These are phyloP conservation scores for Eciton burchellii DNA, from an alignment of 1,140 invertebrate genomes.

Conservation along the genomic window DNA sequence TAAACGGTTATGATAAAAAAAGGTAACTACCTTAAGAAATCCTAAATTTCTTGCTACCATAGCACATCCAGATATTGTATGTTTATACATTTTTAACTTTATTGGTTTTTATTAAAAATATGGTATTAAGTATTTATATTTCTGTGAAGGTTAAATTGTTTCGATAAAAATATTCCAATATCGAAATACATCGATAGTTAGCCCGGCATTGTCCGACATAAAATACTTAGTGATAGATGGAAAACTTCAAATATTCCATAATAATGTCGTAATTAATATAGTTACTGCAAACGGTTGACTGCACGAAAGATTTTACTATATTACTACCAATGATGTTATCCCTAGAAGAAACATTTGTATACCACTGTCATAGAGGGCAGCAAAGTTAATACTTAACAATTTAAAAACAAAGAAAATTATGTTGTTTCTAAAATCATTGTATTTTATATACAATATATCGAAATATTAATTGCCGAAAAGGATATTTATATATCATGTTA, in stretches of 20 bases:
- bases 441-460: too few species aligned
- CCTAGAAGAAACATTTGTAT: too few species aligned
- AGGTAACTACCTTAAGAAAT: slow-evolving; percentile 68
- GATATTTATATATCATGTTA: too few species aligned
- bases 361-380: too few species aligned
- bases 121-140: neutral
- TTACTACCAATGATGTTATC: too few species aligned
- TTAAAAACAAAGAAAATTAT: too few species aligned
- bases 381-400: too few species aligned
- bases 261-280: too few species aligned
- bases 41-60: slow-evolving; percentile 69
- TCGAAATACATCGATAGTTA: neutral
- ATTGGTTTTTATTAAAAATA: slow-evolving; percentile 40
- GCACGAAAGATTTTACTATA: too few species aligned
- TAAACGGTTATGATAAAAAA: neutral
- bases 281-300: too few species aligned
- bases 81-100: slow-evolving; percentile 46
- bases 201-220: neutral
- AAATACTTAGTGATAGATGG: neutral
- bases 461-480: too few species aligned
- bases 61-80: slow-evolving; percentile 62
- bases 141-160: slow-evolving; percentile 18
- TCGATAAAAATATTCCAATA: neutral
- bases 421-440: too few species aligned
- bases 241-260: neutral